Conservation (phyloP, 2,797 vertebrate species). For the Valencia hispanica region DNA sequence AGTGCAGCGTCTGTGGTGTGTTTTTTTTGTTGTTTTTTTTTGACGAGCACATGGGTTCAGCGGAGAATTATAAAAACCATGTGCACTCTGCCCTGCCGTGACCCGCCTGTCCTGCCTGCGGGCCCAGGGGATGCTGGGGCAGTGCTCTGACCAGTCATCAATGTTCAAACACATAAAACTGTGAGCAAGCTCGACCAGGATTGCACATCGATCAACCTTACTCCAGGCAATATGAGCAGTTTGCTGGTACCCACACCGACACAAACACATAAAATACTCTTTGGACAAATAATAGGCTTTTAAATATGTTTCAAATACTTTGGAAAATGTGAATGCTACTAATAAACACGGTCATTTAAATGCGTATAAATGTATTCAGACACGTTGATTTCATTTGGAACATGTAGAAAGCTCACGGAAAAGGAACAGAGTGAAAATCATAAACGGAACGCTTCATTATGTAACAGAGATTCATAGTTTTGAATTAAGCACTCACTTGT, state of each 20-base stretch:
- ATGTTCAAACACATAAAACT: slow-evolving; percentile 16
- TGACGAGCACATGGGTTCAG: slow-evolving; percentile 41
- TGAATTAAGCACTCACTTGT: slow-evolving; percentile 20
- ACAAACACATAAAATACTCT: background rate
- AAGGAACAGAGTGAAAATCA: background rate
- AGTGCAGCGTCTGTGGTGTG: slow-evolving; percentile 15
- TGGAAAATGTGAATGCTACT: background rate
- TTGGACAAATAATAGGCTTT: background rate
- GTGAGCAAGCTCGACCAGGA: slow-evolving; percentile 7
- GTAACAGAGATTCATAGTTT: background rate
- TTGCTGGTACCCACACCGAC: slow-evolving; percentile 1
- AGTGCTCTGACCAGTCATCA: slow-evolving; percentile 46
- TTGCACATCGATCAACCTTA: slow-evolving; percentile 42
- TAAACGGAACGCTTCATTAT: slow-evolving; percentile 2
- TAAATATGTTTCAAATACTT: background rate
- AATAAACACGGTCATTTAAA: background rate
- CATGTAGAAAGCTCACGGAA: background rate
- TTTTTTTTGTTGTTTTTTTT: slow-evolving; percentile 8
- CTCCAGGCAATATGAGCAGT: slow-evolving; percentile 36
- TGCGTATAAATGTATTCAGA: background rate
- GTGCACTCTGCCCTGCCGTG: slow-evolving; percentile 37
- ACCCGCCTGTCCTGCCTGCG: too few relatives aligned
- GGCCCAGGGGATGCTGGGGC: slow-evolving; percentile 44
- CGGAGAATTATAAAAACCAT: slow-evolving; percentile 37
- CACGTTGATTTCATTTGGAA: background rate